A percentile compares a stretch with the other conserved stretches of the same genome.
phyloP scores from a whole-genome alignment of 37 sponge, comb jelly and placozoan genomes.

The Chondrilla cf. caribensis region DNA sequence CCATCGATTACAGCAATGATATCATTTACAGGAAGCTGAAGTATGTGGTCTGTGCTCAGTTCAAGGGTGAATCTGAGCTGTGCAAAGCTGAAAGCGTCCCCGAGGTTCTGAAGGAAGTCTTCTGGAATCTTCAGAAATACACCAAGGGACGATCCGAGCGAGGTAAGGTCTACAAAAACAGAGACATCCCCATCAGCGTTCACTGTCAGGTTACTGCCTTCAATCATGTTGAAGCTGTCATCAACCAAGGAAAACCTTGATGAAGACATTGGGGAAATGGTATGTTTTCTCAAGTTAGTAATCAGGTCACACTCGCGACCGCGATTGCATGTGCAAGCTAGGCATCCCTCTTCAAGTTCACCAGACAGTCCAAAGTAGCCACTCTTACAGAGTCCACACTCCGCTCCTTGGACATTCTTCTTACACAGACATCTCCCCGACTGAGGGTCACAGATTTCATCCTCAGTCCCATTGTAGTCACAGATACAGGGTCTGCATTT shows the following conservation, averaged over 20 bases:
- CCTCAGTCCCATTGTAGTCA: conserved; percentile 32
- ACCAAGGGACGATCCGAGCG: background rate
- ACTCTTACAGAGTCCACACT: conserved; percentile 59
- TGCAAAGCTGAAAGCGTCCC: background rate
- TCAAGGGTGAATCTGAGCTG: background rate
- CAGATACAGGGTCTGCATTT: conserved; percentile 54
- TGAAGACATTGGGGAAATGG: background rate
- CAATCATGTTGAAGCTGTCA: background rate
- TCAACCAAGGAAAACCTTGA: background rate
- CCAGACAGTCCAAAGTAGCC: conserved; percentile 50
- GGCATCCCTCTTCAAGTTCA: background rate
- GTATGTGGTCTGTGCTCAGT: background rate
- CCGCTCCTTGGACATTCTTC: conserved; percentile 57
- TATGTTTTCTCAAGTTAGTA: background rate
- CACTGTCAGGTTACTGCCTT: background rate
- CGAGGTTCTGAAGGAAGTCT: background rate
- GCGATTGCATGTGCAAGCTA: background rate
- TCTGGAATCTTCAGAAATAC: background rate
- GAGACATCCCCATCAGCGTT: background rate
- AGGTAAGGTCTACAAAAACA: background rate
- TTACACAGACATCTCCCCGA: conserved; percentile 63
- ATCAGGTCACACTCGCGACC: background rate
- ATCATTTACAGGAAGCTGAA: background rate
- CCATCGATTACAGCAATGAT: background rate
- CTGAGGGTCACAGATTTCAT: conserved; percentile 29